These are phyloP conservation scores for Argyresthia albistria DNA, from an alignment of 2,888 invertebrate species.

Conservation along the genomic window DNA sequence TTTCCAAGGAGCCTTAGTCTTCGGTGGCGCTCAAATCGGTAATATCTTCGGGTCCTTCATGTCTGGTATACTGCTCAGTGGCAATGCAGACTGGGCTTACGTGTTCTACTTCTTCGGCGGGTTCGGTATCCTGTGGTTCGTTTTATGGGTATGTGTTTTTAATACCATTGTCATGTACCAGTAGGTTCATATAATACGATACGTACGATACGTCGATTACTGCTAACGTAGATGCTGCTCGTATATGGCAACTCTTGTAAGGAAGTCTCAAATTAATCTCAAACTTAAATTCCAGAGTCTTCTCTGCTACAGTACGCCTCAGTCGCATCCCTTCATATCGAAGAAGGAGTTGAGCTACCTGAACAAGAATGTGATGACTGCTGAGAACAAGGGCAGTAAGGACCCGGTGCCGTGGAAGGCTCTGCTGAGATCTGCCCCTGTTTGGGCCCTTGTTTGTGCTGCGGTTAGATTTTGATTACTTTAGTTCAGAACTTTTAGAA, in stretches of 20 bases:
- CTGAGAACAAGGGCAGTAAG: slow-evolving; percentile 50
- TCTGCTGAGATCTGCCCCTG: slow-evolving; percentile 77
- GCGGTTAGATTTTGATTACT: slow-evolving; percentile 54
- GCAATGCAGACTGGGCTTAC: slow-evolving; percentile 65
- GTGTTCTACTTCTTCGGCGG: slow-evolving; percentile 75
- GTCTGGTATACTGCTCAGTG: slow-evolving; percentile 62
- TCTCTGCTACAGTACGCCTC: slow-evolving; percentile 64
- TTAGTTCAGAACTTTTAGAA: no score
- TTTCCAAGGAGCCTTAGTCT: slow-evolving; percentile 71
- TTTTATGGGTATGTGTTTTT: slow-evolving; percentile 48
- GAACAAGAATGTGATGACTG: slow-evolving; percentile 68
- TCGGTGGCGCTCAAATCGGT: slow-evolving; percentile 73
- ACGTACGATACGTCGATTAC: no score
- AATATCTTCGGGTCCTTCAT: slow-evolving; percentile 69
- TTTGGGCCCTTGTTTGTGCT: slow-evolving; percentile 81
- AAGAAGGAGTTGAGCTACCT: slow-evolving; percentile 65
- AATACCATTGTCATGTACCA: no score
- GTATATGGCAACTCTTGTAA: no score
- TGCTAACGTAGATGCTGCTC: no score
- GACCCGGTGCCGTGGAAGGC: slow-evolving; percentile 80
- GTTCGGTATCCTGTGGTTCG: slow-evolving; percentile 68
- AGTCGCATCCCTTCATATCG: slow-evolving; percentile 66
- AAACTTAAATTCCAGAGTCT: slow-evolving; percentile 36
- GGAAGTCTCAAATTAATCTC: not conserved
- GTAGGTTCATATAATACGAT: no score